Conservation (phyloP, 1,140 invertebrate species). For the Bradysia coprophila region DNA sequence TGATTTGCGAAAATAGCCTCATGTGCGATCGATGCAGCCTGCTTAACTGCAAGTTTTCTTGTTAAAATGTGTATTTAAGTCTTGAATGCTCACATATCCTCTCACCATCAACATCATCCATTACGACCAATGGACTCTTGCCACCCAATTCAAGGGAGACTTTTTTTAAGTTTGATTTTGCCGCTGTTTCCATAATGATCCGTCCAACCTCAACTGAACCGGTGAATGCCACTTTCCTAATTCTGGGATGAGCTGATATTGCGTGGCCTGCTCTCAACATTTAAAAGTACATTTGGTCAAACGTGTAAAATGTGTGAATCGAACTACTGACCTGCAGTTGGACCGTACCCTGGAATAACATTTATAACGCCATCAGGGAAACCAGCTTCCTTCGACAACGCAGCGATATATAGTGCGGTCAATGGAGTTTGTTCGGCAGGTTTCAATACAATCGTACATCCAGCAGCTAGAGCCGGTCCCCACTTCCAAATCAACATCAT, state of each 20-base stretch:
- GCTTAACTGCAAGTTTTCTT: constrained; percentile 38
- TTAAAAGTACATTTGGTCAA: too few relatives aligned
- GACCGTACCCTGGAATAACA: constrained; percentile 64
- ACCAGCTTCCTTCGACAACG: constrained; percentile 69
- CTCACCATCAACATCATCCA: constrained; percentile 53
- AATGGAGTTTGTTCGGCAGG: constrained; percentile 90
- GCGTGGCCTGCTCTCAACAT: too few relatives aligned
- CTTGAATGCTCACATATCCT: too few relatives aligned
- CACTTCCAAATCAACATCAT: constrained; percentile 70
- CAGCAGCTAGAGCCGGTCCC: constrained; percentile 63
- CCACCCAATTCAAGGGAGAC: constrained; percentile 77
- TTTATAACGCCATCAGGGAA: constrained; percentile 79
- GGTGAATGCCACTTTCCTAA: constrained; percentile 79
- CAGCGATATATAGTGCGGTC: constrained; percentile 61
- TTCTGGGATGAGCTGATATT: constrained; percentile 50
- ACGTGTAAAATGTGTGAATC: too few relatives aligned
- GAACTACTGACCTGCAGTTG: constrained; percentile 46
- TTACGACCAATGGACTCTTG: constrained; percentile 73
- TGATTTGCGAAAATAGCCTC: constrained; percentile 69
- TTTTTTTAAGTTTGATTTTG: constrained; percentile 61
- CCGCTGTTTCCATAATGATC: constrained; percentile 52
- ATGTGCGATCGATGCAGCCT: constrained; percentile 60
- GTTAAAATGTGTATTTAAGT: too few relatives aligned
- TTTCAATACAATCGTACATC: constrained; percentile 73
- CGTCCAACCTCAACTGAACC: constrained; percentile 65